Evolutionary conservation across 2,113 vertebrate genomes (phyloP).

Genomic region (Casuarius casuarius): DNA sequence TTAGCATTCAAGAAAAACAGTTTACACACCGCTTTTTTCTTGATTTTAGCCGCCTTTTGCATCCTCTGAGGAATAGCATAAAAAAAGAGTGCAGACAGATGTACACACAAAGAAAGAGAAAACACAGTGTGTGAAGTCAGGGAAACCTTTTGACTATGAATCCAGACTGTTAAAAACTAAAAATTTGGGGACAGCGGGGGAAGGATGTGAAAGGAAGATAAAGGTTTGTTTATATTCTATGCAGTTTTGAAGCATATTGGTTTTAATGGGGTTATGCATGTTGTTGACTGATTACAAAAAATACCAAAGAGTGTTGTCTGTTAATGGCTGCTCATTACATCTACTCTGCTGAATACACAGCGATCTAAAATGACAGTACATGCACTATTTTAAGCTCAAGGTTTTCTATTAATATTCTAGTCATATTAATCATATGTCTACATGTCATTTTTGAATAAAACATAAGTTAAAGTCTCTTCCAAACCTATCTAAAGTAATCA

Average conservation of each 20-base stretch:
- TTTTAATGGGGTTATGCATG: not conserved
- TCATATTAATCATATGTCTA: not conserved
- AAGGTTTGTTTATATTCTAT: not conserved
- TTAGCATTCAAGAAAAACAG: slow-evolving; percentile 69
- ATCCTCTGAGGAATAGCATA: slow-evolving; percentile 91
- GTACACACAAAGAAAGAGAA: slow-evolving; percentile 53
- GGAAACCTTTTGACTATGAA: not conserved
- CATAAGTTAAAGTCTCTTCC: not conserved
- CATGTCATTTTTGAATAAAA: not conserved
- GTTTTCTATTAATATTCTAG: not conserved
- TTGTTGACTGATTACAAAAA: not conserved
- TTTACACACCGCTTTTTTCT: slow-evolving; percentile 99
- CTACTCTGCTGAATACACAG: not conserved
- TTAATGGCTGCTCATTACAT: not conserved
- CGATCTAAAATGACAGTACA: not conserved
- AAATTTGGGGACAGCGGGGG: not conserved
- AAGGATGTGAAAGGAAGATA: not conserved
- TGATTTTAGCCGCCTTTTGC: slow-evolving; percentile 99
- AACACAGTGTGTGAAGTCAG: slow-evolving; percentile 22
- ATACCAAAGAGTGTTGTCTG: not conserved
- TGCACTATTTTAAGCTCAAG: not conserved
- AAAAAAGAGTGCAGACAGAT: slow-evolving; percentile 82
- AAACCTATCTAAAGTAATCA: not conserved
- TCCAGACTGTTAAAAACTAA: not conserved
- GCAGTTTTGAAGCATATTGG: not conserved